Conservation (phyloP, 2,888 invertebrate genomes). For the Suillia variegata region DNA sequence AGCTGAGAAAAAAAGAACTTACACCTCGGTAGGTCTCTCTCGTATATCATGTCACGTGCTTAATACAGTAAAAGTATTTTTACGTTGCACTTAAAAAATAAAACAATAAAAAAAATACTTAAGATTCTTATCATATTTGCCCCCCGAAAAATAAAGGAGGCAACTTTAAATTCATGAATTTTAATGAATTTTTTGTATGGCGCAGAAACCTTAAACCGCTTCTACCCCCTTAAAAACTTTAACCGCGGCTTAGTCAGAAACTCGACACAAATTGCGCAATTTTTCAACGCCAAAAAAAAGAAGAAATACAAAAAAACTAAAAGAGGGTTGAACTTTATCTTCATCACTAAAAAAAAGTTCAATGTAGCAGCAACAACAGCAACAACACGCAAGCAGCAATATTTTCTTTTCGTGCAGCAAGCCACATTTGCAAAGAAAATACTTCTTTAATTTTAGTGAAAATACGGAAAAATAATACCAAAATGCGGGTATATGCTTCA, state of each 20-base stretch:
- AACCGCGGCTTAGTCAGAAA: not conserved
- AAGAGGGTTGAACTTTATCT: constrained; percentile 31
- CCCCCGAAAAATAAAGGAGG: too few relatives aligned
- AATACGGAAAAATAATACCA: constrained; percentile 32
- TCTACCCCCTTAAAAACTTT: not conserved
- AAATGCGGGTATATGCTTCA: constrained; percentile 28
- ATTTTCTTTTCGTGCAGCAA: not conserved
- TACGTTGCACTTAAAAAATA: not conserved
- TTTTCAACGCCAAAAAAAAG: constrained; percentile 24
- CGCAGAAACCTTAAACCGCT: not conserved
- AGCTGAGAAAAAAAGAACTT: too few relatives aligned
- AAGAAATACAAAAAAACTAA: too few relatives aligned
- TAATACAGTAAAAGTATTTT: not conserved
- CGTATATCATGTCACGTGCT: not conserved
- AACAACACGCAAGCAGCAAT: not conserved
- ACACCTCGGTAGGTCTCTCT: too few relatives aligned
- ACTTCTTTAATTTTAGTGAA: constrained; percentile 12
- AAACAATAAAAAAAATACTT: constrained; percentile 1
- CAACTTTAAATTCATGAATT: not conserved
- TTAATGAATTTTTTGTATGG: constrained; percentile 5
- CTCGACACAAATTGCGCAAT: constrained; percentile 31
- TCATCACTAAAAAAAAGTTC: constrained; percentile 12
- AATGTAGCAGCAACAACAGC: not conserved
- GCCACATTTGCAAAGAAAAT: not conserved
- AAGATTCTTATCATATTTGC: constrained; percentile 1